Evolutionary conservation across 2,888 invertebrate species (phyloP), one percentile per base, ranked within the genome.

Genomic region (Agrochola lota): DNA sequence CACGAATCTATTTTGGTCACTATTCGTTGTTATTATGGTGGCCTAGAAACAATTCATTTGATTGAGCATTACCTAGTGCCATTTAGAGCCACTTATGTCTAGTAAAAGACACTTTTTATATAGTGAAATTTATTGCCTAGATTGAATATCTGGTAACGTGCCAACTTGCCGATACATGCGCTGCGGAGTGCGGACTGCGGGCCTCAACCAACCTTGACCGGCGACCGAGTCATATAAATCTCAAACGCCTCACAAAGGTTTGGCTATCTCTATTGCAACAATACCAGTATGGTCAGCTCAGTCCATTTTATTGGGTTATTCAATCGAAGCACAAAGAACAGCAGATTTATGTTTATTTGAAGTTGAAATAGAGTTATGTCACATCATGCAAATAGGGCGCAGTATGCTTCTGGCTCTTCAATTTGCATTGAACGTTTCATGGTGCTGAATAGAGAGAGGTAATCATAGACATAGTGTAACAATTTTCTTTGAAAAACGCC

Each of bases 151-250:
- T 93, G 94, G 93, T 94, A 91, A 90, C 88, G 90, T 95, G 95
- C 96, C 96, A 96, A 96, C 90, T 91, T 90, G 92, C 90, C 78
- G 85, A 90, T 80, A 86, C 88, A 90, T 89, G 85, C 91, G 88
- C 85, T 89, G 91, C 91, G 91, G 92, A 93, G 93, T 94, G 95
- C 91, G 91, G 92, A 93, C 93, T 94, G 95, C 95, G 95, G 95
- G 92, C 93, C 94, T 94, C 92, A 64, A 85, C 90, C 93, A 95
- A 93, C 96, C 96, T 96, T 96, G 96, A 96, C 96, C 95, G 94
- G 88, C 85, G 90, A 93, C 90, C 89, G 86, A 90, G 90, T 87
- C 88, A 85, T 89, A 92, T 92, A 92, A 92, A 93, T 92, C 91
- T 90, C 88, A 88, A 88, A 84, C 79, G 80, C 85, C 86, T 89